Base-by-base conservation (phyloP, 2,888 invertebrate genomes). In the Cantharis rufa region DNA sequence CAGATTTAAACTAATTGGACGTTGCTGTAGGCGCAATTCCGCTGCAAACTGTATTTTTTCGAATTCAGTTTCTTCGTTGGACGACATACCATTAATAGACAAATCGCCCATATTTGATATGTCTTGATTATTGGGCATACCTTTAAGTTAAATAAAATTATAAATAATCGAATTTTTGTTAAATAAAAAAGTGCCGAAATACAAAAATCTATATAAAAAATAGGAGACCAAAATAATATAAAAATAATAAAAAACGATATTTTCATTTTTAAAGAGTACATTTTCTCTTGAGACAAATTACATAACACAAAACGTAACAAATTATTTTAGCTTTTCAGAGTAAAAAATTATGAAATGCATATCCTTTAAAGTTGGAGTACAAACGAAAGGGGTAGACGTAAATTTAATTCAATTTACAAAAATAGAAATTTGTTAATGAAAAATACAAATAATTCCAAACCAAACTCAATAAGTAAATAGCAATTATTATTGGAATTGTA, bases 11-110 rank as follows among this genome's bases (percentile, higher is more conserved):
- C 28, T 81, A 0, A 83, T 81, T 5, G 85, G 78, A 64, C 85
- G 84, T 66, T 82, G 85, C 21, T 87, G 79, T 11, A 88, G 78
- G 72, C 85, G 84, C 15, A 88, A 79, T 10, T 87, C 87, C 5
- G 87, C 87, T 3, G 87, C 87, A 76, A 88, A 88, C 72, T 85
- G 80, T 11, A 87, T 87, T 80, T 88, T 88, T 78, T 85, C 83
- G 66, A 84, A 82, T 63, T 87, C 86, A 4, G 78, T 69, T 75
- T 80, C 80, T 27, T 24, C 70, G 11, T 70, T 71, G 7, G 66
- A 63, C n/a, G 64, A 21, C 24, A 24, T 66, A 21, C 64, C 21
- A 66, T 66, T 66, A 66, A 21, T 21, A 21, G 18, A 18, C n/a
- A 13, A 15, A 2, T 66, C 64, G 18, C 24, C 21, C 24, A 66